Conservation (phyloP, 2,888 invertebrate genomes). For the Uropetala carovei region DNA sequence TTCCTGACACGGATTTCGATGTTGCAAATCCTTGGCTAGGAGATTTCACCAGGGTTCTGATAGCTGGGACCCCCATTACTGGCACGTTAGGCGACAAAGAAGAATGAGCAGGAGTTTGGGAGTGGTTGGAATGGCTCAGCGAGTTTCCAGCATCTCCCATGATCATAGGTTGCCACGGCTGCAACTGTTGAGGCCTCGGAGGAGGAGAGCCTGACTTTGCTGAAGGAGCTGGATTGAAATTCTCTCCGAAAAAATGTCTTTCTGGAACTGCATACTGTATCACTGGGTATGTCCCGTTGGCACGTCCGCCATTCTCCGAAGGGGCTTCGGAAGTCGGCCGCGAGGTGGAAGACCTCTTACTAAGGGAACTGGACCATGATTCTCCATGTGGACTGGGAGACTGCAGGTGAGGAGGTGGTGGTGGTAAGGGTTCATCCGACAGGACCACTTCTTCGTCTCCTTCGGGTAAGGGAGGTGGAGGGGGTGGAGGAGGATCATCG, state of each 20-base stretch:
- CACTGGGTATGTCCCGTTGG: constrained; percentile 35
- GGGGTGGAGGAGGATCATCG: constrained; percentile 79
- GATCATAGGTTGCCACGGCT: constrained; percentile 46
- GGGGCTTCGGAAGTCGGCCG: neutral
- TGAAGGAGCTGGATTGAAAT: constrained; percentile 68
- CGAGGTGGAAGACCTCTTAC: constrained; percentile 66
- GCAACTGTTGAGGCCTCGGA: constrained; percentile 44
- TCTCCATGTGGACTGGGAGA: constrained; percentile 68
- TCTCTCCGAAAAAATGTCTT: constrained; percentile 65
- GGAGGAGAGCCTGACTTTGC: constrained; percentile 50
- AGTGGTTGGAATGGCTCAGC: neutral
- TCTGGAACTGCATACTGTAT: constrained; percentile 24
- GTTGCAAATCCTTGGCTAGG: constrained; percentile 54
- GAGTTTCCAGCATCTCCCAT: constrained; percentile 25
- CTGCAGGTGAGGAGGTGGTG: constrained; percentile 79
- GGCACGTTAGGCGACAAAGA: constrained; percentile 14
- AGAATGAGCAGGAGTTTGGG: neutral
- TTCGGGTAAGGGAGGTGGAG: constrained; percentile 80
- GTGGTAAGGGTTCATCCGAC: constrained; percentile 82
- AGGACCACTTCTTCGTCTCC: constrained; percentile 77
- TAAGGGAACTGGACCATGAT: constrained; percentile 72
- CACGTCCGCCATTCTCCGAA: constrained; percentile 20
- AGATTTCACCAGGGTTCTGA: constrained; percentile 43
- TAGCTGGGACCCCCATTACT: constrained; percentile 34
- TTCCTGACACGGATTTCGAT: constrained; percentile 29